Evolutionary conservation across 2,888 invertebrate genomes (phyloP).

Genomic region (Diploptera punctata): DNA sequence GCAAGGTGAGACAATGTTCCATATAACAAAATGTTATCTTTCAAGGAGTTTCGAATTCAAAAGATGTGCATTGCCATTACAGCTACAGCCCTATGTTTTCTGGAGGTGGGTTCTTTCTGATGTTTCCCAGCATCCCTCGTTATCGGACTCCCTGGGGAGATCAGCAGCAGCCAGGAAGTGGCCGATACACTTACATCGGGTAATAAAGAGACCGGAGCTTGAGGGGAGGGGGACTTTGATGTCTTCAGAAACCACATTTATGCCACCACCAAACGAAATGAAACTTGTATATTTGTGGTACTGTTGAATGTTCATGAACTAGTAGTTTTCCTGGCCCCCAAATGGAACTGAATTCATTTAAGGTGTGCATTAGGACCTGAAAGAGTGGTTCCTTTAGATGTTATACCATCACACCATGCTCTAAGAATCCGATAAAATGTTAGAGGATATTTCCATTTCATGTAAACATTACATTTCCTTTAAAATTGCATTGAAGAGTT

Average conservation of each 20-base stretch:
- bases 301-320: neutral
- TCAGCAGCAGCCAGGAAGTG: constrained; percentile 1
- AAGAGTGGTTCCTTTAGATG: too few species aligned
- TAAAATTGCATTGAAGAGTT: too few species aligned
- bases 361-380: too few species aligned
- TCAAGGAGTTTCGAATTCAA: constrained; percentile 22
- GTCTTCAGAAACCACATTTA: neutral
- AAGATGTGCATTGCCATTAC: constrained; percentile 12
- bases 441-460: too few species aligned
- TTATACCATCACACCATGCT: too few species aligned
- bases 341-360: too few species aligned
- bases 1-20: constrained; percentile 3
- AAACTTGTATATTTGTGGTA: neutral
- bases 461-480: too few species aligned
- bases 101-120: neutral
- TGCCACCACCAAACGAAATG: neutral
- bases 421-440: too few species aligned
- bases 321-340: neutral
- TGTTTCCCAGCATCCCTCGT: constrained; percentile 10
- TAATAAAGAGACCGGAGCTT: neutral
- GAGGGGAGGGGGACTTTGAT: neutral
- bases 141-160: neutral
- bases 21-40: neutral
- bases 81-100: neutral
- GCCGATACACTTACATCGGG: constrained; percentile 19